Base-by-base conservation (phyloP, 2,797 vertebrate species). In the Cirrhinus molitorella region DNA sequence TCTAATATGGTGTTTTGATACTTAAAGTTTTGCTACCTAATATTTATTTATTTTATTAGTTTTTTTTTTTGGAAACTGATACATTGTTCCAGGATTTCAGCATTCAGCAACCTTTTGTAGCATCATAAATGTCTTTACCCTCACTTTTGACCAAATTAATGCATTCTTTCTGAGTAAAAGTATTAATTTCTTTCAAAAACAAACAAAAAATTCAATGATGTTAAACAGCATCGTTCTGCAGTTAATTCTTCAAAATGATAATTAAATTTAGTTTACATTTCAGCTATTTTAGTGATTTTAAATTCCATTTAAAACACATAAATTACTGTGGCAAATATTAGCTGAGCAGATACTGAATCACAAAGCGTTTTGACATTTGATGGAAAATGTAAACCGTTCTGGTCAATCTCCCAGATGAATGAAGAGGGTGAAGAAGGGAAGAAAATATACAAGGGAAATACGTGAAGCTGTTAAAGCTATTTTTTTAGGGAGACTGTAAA, bases 161-260 rank as follows among this genome's bases (percentile, higher is more conserved):
- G 23, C 12, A 14, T 59, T 10, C 12, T 14, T 59, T 12, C 23
- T 59, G 9, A 59, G 2, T 14, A 28, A 61, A 61, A 28, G 57
- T 21, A 61, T 25, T 14, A 19, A 19, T 40, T 40, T 40, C 37
- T 40, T 40, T 34, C 31, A 34, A 40, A 40, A 40, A 40, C 7
- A 37, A 4, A 37, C 2, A 34, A 34, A 34, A 34, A 91, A 94
- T 93, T 92, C 91, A 94, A 93, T 93, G 90, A 90, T 70, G 88
- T 47, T 63, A 25, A 47, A 70, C 14, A 23, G 67, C 0, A 25
- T 71, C 6, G 16, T 25, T 47, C 23, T 28, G 68, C 23, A 71
- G 23, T 71, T 71, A 23, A 70, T 70, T 70, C 3, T 47, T 71
- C 47, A 71, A 28, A 71, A 49, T 49, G 0, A 71, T 28, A 49